Evolutionary conservation across 1,140 invertebrate genomes (phyloP).

Genomic region (Wasmannia auropunctata): DNA sequence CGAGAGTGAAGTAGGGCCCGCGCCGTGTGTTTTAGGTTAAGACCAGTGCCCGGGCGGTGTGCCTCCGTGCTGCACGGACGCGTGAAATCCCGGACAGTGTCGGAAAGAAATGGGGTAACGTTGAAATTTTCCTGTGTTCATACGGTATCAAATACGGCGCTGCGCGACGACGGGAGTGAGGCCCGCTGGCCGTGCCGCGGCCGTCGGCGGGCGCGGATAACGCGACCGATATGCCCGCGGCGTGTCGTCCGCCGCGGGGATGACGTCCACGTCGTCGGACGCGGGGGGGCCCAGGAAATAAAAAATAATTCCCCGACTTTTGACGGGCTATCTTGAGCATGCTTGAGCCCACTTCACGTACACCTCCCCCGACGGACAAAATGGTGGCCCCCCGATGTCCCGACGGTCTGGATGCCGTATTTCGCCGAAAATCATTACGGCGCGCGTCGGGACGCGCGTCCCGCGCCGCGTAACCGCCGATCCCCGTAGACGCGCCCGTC

Average conservation of each 20-base stretch:
- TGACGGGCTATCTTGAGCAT: slow-evolving; percentile 84
- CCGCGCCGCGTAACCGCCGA: slow-evolving; percentile 26
- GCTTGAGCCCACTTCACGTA: slow-evolving; percentile 84
- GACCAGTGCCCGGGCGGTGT: slow-evolving; percentile 76
- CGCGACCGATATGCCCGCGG: background rate
- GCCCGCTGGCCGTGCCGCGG: slow-evolving; percentile 33
- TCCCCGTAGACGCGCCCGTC: slow-evolving; percentile 45
- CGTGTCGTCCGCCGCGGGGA: background rate
- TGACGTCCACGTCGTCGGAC: slow-evolving; percentile 10
- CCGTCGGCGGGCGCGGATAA: background rate
- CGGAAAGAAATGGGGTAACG: slow-evolving; percentile 84
- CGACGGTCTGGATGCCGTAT: slow-evolving; percentile 79
- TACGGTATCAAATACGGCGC: slow-evolving; percentile 78
- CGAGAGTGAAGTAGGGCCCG: slow-evolving; percentile 78
- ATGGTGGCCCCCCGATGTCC: slow-evolving; percentile 85
- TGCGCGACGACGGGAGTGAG: slow-evolving; percentile 67
- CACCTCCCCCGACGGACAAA: slow-evolving; percentile 87
- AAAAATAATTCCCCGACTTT: slow-evolving; percentile 74
- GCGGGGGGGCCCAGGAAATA: slow-evolving; percentile 24
- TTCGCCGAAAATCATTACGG: slow-evolving; percentile 74
- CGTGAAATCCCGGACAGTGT: slow-evolving; percentile 80
- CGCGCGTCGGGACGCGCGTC: slow-evolving; percentile 32
- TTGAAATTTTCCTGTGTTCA: slow-evolving; percentile 81
- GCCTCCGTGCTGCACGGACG: slow-evolving; percentile 76
- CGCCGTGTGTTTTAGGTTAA: slow-evolving; percentile 76